phyloP scores from a whole-genome alignment of 2,888 invertebrate genomes.

The Eupithecia insigniata region DNA sequence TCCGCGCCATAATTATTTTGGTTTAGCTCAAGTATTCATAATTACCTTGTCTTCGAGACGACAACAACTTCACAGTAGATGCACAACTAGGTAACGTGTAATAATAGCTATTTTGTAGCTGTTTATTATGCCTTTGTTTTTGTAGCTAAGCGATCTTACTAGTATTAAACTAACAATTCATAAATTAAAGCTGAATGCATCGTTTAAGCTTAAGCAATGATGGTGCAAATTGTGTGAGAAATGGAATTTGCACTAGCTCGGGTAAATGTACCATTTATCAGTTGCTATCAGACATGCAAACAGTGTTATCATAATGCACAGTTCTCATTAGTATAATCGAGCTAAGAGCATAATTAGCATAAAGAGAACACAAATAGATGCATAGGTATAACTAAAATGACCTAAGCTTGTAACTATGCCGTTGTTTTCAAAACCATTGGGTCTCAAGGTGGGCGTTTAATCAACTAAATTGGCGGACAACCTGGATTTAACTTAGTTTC shows the following conservation, averaged over 20 bases:
- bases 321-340: slow-evolving; percentile 55
- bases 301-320: slow-evolving; percentile 59
- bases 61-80: slow-evolving; percentile 35
- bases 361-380: slow-evolving; percentile 44
- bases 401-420: slow-evolving; percentile 38
- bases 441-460: slow-evolving; percentile 5
- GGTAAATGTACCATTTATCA: slow-evolving; percentile 55
- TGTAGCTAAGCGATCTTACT: not conserved
- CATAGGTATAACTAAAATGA: slow-evolving; percentile 44
- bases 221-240: slow-evolving; percentile 15
- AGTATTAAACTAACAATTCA: not conserved
- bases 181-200: slow-evolving; percentile 9
- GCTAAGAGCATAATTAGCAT: slow-evolving; percentile 35
- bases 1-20: slow-evolving; percentile 18
- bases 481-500: not conserved
- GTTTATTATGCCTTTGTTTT: slow-evolving; percentile 22
- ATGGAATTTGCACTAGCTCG: slow-evolving; percentile 47
- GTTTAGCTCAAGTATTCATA: slow-evolving; percentile 38
- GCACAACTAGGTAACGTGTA: slow-evolving; percentile 30
- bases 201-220: slow-evolving; percentile 9
- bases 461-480: not conserved
- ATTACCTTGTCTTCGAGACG: slow-evolving; percentile 45
- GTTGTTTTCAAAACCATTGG: not conserved
- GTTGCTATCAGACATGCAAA: slow-evolving; percentile 59
- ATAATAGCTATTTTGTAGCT: slow-evolving; percentile 16